Percentiles rank a stretch among this genome's conserved stretches.
Conservation (phyloP, 2,888 invertebrate species). For the Rhopalosiphum nymphaeae region DNA sequence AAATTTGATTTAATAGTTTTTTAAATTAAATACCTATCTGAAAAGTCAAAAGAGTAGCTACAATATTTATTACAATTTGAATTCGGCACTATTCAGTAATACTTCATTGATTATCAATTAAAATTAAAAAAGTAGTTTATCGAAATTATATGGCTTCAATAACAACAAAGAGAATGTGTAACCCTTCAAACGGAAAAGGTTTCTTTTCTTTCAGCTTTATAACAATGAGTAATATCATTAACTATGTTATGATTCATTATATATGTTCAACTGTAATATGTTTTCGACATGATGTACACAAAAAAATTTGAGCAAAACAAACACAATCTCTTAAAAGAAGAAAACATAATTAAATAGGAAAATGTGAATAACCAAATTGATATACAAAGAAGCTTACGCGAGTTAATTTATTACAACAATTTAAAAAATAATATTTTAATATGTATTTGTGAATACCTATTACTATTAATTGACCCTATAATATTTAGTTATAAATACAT, state of each 20-base stretch:
- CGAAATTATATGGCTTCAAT: conserved; percentile 12
- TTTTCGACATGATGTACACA: neutral
- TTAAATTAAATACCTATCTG: neutral
- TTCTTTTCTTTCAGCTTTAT: neutral
- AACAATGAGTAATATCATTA: neutral
- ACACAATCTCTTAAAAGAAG: neutral
- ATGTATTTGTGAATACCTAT: neutral
- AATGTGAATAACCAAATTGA: neutral
- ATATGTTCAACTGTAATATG: neutral
- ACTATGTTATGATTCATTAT: neutral
- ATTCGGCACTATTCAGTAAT: neutral
- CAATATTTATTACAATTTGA: neutral
- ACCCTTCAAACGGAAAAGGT: neutral
- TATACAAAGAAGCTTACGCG: neutral
- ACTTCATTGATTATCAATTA: neutral
- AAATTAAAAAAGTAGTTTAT: conserved; percentile 1
- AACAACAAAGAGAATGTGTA: neutral
- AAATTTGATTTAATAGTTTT: neutral
- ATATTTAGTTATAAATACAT: neutral
- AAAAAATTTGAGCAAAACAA: neutral
- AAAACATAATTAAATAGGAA: neutral
- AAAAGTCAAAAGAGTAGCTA: neutral
- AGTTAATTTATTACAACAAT: neutral
- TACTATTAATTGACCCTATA: neutral
- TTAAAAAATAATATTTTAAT: neutral